These are phyloP conservation scores for Carduelis carduelis DNA, from an alignment of 2,797 vertebrate genomes.

Conservation along the genomic window DNA sequence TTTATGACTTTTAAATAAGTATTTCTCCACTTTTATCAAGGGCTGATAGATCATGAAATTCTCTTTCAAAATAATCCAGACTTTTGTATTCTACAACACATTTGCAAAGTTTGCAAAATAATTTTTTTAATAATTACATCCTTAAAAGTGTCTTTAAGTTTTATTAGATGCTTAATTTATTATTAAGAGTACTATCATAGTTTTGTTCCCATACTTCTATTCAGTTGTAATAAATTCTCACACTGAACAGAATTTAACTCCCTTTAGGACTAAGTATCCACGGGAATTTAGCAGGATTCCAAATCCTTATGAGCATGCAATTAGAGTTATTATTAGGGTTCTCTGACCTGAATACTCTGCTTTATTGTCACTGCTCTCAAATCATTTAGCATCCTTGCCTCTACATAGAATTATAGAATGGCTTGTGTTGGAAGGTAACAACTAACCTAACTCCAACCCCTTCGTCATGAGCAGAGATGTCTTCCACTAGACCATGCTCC, in stretches of 20 bases:
- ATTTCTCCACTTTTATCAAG: not conserved
- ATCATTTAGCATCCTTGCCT: not conserved
- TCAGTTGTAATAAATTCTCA: not conserved
- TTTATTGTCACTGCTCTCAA: not conserved
- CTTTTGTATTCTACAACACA: not conserved
- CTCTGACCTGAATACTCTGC: not conserved
- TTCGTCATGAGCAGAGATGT: not conserved
- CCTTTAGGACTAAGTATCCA: not conserved
- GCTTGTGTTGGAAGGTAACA: not conserved
- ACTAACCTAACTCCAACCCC: not conserved
- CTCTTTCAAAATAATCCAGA: not conserved
- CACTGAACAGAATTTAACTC: not conserved
- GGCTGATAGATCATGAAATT: not conserved
- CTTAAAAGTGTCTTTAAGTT: not conserved
- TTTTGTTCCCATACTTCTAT: not conserved
- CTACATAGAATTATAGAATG: not conserved
- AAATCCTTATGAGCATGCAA: fast-evolving
- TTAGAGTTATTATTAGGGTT: not conserved
- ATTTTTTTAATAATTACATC: not conserved
- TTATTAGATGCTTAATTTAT: not conserved
- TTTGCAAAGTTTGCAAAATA: not conserved
- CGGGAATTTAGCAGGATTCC: not conserved
- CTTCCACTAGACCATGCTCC: not conserved
- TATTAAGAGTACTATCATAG: not conserved
- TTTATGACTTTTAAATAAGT: not conserved